Conservation (phyloP, 2,888 invertebrate genomes). For the Apocheima hispidaria region DNA sequence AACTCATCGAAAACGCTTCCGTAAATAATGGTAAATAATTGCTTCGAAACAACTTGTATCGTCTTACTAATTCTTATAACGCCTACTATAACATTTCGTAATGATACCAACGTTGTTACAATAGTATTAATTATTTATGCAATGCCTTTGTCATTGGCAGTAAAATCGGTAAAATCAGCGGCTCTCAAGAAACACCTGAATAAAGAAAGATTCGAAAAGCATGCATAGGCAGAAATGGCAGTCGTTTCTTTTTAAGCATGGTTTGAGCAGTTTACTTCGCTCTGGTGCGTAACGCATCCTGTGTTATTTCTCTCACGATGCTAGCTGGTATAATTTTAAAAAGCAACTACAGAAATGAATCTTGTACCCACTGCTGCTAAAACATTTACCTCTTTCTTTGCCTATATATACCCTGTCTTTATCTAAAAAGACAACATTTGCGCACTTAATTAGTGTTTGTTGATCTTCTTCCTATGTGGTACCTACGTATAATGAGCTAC, state of each 20-base stretch:
- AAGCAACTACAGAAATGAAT: too few relatives aligned
- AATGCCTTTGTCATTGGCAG: conserved; percentile 26
- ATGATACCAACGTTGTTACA: conserved; percentile 20
- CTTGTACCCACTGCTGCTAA: too few relatives aligned
- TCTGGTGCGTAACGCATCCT: conserved; percentile 10
- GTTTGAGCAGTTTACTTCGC: conserved; percentile 7
- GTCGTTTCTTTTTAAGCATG: not conserved
- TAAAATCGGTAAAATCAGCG: conserved; percentile 12
- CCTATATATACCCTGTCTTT: too few relatives aligned
- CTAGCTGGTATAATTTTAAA: too few relatives aligned
- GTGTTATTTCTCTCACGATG: conserved; percentile 16
- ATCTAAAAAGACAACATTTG: too few relatives aligned
- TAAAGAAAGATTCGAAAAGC: conserved; percentile 9
- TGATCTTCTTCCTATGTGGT: too few relatives aligned
- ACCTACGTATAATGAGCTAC: too few relatives aligned
- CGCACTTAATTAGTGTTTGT: too few relatives aligned
- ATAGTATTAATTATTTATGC: conserved; percentile 7
- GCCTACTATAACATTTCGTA: conserved; percentile 43
- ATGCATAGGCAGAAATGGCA: not conserved
- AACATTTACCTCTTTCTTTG: too few relatives aligned
- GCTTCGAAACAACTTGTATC: conserved; percentile 43
- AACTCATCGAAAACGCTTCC: conserved; percentile 32
- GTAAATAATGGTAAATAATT: conserved; percentile 21
- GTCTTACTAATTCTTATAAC: conserved; percentile 42
- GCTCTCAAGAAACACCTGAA: conserved; percentile 21